A percentile compares a stretch with the other conserved stretches of the same genome.
phyloP scores from a whole-genome alignment of 2,797 vertebrate genomes.

The Anabacerthia variegaticeps region DNA sequence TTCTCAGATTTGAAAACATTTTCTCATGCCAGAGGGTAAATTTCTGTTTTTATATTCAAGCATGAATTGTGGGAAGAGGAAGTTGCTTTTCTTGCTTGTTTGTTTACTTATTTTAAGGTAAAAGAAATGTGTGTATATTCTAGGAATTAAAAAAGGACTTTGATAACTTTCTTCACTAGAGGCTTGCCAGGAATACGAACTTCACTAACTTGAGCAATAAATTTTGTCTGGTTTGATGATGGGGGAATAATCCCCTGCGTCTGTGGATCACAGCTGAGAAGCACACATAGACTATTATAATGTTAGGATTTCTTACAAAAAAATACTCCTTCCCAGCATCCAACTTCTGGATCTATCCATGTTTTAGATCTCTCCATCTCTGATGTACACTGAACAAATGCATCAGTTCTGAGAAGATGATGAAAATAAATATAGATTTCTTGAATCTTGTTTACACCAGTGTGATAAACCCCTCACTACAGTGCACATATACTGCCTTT shows the following conservation, averaged over 20 bases:
- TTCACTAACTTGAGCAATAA: background rate
- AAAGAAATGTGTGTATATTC: background rate
- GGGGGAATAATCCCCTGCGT: background rate
- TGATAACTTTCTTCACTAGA: background rate
- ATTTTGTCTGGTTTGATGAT: background rate
- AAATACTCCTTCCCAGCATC: background rate
- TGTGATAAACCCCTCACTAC: background rate
- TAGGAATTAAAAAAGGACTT: background rate
- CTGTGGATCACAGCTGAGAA: background rate
- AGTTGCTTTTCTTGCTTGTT: background rate
- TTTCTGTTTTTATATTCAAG: background rate
- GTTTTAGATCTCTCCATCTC: background rate
- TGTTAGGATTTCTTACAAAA: background rate
- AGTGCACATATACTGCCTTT: background rate
- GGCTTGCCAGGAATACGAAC: background rate
- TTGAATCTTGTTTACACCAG: background rate
- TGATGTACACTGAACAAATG: background rate
- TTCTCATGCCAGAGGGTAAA: background rate
- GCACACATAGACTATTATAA: background rate
- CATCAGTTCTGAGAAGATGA: background rate
- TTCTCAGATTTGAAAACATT: constrained; percentile 16
- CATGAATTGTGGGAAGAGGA: background rate
- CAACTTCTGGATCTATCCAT: background rate
- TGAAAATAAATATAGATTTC: background rate
- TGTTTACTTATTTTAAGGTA: background rate